Evolutionary conservation across 2,113 vertebrate genomes (phyloP).

Genomic region (Ctenodactylus gundi): DNA sequence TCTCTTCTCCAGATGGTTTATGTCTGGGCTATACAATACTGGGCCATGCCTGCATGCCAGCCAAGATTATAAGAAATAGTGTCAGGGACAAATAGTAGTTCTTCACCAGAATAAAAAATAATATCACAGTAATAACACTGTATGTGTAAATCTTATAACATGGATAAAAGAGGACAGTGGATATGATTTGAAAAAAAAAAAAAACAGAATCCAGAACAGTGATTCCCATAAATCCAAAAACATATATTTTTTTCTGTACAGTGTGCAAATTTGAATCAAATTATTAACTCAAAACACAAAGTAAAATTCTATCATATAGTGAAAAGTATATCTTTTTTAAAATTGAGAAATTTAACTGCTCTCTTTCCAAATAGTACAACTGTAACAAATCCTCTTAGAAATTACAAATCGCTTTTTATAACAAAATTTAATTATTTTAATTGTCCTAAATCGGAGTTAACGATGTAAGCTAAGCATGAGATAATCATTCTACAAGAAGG

Average conservation of each 20-base stretch:
- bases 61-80: neutral
- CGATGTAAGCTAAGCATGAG: neutral
- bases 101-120: neutral
- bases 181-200: neutral
- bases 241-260: neutral
- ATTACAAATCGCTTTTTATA: neutral
- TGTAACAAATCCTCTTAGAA: no score
- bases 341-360: neutral
- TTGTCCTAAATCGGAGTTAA: neutral
- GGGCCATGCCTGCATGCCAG: neutral
- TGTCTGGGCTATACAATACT: neutral
- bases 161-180: neutral
- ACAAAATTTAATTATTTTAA: constrained; percentile 39
- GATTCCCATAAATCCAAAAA: neutral
- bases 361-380: neutral
- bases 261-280: constrained; percentile 19
- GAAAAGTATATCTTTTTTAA: neutral
- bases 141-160: neutral
- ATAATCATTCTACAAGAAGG: neutral
- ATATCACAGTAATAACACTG: neutral
- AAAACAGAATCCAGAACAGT: neutral
- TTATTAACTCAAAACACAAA: neutral
- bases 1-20: neutral
- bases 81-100: neutral
- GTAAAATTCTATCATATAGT: neutral